Conservation (phyloP, 2,113 vertebrate species). For the human region DNA sequence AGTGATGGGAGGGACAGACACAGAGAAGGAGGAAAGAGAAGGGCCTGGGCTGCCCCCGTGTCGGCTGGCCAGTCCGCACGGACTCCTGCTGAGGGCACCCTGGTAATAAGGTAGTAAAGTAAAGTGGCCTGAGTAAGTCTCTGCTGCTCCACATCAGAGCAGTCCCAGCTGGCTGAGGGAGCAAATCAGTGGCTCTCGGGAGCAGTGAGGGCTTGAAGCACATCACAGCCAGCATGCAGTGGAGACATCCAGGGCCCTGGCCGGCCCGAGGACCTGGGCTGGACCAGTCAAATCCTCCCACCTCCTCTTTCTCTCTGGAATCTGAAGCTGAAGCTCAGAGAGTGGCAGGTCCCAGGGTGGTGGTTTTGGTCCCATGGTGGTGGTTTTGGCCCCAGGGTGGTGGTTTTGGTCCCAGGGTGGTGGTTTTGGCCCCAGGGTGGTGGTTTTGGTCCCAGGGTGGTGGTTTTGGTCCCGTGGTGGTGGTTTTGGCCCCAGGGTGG, state of each 20-base stretch:
- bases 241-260: background rate
- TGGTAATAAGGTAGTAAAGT: background rate
- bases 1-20: background rate
- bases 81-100: rapidly evolving
- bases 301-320: background rate
- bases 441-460: background rate
- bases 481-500: too few relatives aligned
- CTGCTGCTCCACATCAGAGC: background rate
- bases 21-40: background rate
- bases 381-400: background rate
- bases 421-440: background rate
- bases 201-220: background rate
- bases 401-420: background rate
- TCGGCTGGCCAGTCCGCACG: background rate
- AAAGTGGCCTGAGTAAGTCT: background rate
- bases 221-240: rapidly evolving
- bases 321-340: background rate
- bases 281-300: too few relatives aligned
- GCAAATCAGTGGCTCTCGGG: too few relatives aligned
- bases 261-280: too few relatives aligned
- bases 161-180: background rate
- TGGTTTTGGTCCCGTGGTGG: background rate
- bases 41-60: background rate
- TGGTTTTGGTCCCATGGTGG: background rate
- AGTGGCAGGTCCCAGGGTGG: rapidly evolving